Evolutionary conservation across 2,888 invertebrate species (phyloP).

Genomic region (Xestia ashworthii): DNA sequence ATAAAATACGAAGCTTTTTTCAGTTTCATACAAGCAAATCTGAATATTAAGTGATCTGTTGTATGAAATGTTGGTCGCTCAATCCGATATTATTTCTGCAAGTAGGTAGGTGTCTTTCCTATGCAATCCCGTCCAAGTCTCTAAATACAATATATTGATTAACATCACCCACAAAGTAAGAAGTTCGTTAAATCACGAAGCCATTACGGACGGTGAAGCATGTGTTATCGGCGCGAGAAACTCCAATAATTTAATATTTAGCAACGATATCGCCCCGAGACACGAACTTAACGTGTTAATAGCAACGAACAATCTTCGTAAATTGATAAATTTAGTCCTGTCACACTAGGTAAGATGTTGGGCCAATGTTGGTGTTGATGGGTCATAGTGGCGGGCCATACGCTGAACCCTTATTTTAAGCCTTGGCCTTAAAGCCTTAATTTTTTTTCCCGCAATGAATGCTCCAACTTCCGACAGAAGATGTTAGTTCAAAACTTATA

Average conservation of each 20-base stretch:
- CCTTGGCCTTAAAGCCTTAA: too few relatives aligned
- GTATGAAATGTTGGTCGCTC: background rate
- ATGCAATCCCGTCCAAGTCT: background rate
- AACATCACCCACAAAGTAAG: constrained; percentile 46
- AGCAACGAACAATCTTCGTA: constrained; percentile 85
- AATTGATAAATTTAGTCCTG: constrained; percentile 87
- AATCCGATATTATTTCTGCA: background rate
- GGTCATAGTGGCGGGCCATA: background rate
- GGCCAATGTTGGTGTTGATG: constrained; percentile 43
- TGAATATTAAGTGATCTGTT: background rate
- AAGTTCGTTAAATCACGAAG: constrained; percentile 63
- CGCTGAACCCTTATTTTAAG: background rate
- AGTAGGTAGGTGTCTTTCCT: background rate
- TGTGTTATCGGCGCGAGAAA: constrained; percentile 67
- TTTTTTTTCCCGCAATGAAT: too few relatives aligned
- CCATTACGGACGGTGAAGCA: constrained; percentile 66
- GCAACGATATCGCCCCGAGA: constrained; percentile 75
- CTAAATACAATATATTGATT: constrained; percentile 41
- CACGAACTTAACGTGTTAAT: constrained; percentile 86
- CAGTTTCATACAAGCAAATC: background rate
- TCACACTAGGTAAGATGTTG: constrained; percentile 70
- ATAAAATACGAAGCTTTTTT: background rate
- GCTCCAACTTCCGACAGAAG: too few relatives aligned
- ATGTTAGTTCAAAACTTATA: background rate
- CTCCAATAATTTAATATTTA: constrained; percentile 85